Percentiles rank a stretch among this genome's conserved stretches.
Conservation (phyloP, 2,797 vertebrate genomes). For the Triplophysa bombifrons region DNA sequence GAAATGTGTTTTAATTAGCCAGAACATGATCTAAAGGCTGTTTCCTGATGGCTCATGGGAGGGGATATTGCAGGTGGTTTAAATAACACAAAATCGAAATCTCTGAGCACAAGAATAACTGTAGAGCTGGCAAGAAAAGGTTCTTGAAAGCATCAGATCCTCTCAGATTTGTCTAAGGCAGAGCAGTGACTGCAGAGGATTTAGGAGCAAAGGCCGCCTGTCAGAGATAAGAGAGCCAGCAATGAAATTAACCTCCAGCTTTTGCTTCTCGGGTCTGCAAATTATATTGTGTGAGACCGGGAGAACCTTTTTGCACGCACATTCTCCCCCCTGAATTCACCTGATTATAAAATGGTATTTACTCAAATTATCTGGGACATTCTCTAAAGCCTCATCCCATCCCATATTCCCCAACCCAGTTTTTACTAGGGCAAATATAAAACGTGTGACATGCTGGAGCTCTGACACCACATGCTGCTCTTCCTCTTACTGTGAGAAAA, state of each 20-base stretch:
- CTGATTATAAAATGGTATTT: conserved; percentile 67
- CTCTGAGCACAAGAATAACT: neutral
- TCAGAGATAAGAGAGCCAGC: conserved; percentile 61
- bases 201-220: conserved; percentile 51
- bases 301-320: conserved; percentile 56
- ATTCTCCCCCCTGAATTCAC: conserved; percentile 62
- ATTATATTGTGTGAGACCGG: conserved; percentile 70
- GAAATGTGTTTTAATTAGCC: conserved; percentile 33
- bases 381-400: conserved; percentile 58
- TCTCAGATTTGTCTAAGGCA: conserved; percentile 28
- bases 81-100: conserved; percentile 2
- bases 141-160: conserved; percentile 14
- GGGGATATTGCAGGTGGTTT: conserved; percentile 9
- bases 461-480: conserved; percentile 7
- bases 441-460: conserved; percentile 31
- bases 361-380: conserved; percentile 70
- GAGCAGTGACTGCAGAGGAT: conserved; percentile 52
- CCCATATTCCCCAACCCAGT: conserved; percentile 39
- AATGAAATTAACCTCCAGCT: conserved; percentile 72
- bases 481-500: neutral
- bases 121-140: neutral
- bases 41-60: conserved; percentile 1
- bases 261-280: conserved; percentile 67
- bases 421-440: conserved; percentile 56
- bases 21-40: conserved; percentile 20